A percentile compares a stretch with the other conserved stretches of the same genome.
phyloP scores from a whole-genome alignment of 2,888 invertebrate species.

The Halictus quadricinctus region DNA sequence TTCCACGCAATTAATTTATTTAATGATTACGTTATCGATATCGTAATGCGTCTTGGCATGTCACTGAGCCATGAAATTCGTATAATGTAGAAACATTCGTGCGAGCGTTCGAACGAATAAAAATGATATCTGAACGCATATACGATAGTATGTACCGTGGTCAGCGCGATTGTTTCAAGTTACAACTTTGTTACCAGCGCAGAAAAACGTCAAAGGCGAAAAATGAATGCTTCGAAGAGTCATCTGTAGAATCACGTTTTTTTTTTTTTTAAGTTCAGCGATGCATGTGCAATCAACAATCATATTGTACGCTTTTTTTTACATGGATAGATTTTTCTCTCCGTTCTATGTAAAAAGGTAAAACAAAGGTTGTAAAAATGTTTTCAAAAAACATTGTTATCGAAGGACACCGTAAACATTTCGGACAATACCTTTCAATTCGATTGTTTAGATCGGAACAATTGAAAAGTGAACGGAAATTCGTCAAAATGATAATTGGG shows the following conservation, averaged over 20 bases:
- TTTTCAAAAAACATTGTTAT: background rate
- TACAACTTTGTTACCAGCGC: background rate
- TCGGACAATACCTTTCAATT: too few species aligned
- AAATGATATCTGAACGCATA: background rate
- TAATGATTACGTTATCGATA: constrained; percentile 19
- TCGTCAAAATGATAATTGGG: background rate
- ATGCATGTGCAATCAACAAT: background rate
- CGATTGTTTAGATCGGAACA: background rate
- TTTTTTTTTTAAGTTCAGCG: background rate
- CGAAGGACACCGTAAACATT: too few species aligned
- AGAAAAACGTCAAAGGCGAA: background rate
- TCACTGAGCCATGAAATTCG: background rate
- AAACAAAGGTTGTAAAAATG: background rate
- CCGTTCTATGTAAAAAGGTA: background rate
- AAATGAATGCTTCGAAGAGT: background rate
- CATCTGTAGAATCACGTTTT: background rate
- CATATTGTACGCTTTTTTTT: background rate
- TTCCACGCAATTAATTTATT: constrained; percentile 15
- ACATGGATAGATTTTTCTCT: background rate
- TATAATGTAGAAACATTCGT: background rate
- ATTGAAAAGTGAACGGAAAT: background rate
- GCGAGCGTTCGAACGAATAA: background rate
- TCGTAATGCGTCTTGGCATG: constrained; percentile 10
- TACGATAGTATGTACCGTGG: background rate
- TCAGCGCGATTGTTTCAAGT: background rate